Conservation (phyloP, 2,113 vertebrate species). For the Pseudorectes ferrugineus region DNA sequence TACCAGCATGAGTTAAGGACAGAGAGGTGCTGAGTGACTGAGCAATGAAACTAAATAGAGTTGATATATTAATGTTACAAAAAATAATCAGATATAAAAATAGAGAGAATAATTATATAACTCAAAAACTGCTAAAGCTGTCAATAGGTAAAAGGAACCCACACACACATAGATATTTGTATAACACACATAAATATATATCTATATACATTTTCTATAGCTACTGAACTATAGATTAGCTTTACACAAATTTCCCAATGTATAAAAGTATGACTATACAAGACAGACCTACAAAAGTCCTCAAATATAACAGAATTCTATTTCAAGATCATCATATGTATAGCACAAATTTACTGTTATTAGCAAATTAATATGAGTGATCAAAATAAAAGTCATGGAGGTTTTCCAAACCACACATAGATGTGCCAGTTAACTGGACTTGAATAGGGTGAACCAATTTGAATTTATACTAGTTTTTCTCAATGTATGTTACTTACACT, state of each 20-base stretch:
- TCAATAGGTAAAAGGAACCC: neutral
- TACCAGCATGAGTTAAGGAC: neutral
- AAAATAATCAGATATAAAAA: neutral
- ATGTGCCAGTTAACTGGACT: neutral
- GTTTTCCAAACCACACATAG: neutral
- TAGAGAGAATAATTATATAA: neutral
- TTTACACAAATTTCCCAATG: neutral
- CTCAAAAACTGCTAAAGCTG: neutral
- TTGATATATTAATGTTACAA: neutral
- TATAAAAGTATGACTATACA: neutral
- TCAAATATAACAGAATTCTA: neutral
- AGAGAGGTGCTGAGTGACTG: neutral
- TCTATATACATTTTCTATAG: neutral
- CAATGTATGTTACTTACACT: neutral
- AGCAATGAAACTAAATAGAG: neutral
- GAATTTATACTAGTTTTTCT: neutral
- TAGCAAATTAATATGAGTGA: neutral
- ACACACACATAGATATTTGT: rapidly evolving
- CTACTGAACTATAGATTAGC: neutral
- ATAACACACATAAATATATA: neutral
- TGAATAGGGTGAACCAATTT: neutral
- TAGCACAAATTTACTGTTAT: neutral
- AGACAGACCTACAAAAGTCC: neutral
- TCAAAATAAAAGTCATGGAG: neutral
- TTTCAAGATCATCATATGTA: neutral